phyloP scores from a whole-genome alignment of 23 tunicate species.

The Ascidia mentula region DNA sequence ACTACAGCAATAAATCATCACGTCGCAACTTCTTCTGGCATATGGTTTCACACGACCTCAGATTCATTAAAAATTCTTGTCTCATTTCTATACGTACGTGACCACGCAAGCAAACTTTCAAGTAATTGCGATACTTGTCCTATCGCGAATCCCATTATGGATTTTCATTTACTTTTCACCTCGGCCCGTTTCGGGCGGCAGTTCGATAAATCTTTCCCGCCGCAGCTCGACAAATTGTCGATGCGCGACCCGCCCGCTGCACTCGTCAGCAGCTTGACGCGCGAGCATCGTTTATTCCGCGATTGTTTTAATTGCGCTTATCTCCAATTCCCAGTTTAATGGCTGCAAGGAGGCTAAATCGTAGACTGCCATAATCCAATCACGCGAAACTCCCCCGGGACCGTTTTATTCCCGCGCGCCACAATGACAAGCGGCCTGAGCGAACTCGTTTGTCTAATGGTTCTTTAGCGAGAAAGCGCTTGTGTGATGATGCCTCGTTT shows the following conservation, averaged over 20 bases:
- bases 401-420: constrained; percentile 23
- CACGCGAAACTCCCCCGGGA: constrained; percentile 15
- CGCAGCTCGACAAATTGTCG: constrained; percentile 30
- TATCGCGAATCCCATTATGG: constrained; percentile 8
- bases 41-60: no score
- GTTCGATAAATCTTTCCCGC: constrained; percentile 5
- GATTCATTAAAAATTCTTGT: no score
- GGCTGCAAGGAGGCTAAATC: constrained; percentile 18
- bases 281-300: constrained; percentile 26
- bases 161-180: constrained; percentile 6
- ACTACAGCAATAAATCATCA: no score
- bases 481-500: background rate
- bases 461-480: background rate
- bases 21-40: no score
- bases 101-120: no score
- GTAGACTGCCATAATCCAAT: constrained; percentile 37
- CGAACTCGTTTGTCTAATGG: constrained; percentile 39
- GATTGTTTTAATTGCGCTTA: constrained; percentile 34
- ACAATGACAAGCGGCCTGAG: constrained; percentile 17
- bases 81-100: no score
- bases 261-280: background rate
- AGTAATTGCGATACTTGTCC: no score
- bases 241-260: background rate
- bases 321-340: constrained; percentile 46
- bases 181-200: background rate